phyloP scores from a whole-genome alignment of 2,113 vertebrate genomes.

The Sinosuthora webbiana region DNA sequence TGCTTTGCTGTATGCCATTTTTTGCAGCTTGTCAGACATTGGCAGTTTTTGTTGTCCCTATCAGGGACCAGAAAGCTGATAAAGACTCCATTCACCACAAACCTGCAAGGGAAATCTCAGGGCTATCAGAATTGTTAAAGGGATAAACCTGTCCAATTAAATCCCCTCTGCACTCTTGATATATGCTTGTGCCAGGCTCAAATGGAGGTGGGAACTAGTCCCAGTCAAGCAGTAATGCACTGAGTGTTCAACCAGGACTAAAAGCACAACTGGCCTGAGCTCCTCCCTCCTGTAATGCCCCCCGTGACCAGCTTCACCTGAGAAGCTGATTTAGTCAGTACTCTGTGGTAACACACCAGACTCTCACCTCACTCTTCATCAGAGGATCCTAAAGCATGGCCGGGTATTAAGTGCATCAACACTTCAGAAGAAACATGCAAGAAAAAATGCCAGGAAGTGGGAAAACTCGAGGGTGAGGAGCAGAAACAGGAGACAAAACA shows the following conservation, averaged over 20 bases:
- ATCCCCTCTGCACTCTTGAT: constrained; percentile 36
- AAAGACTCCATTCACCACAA: not conserved
- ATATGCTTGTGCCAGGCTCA: not conserved
- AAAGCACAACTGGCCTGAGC: not conserved
- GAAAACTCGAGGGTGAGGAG: not conserved
- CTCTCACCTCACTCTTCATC: not conserved
- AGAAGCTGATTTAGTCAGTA: not conserved
- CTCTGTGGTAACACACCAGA: not conserved
- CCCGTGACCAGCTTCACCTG: not conserved
- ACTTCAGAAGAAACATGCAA: not conserved
- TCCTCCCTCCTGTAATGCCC: not conserved
- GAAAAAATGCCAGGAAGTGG: not conserved
- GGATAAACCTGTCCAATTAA: constrained; percentile 54
- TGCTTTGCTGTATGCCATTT: not conserved
- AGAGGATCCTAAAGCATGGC: not conserved
- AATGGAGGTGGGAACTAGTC: constrained; percentile 30
- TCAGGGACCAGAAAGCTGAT: constrained; percentile 32
- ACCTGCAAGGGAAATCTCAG: constrained; percentile 33
- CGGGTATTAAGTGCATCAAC: not conserved
- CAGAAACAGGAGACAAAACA: not conserved
- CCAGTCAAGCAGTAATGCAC: not conserved
- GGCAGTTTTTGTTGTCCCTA: constrained; percentile 4
- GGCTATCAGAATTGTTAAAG: constrained; percentile 44
- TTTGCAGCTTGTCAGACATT: constrained; percentile 26
- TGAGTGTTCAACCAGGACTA: not conserved